These are phyloP conservation scores for Chascanopsetta lugubris DNA, from an alignment of 2,113 vertebrate genomes.

Conservation along the genomic window DNA sequence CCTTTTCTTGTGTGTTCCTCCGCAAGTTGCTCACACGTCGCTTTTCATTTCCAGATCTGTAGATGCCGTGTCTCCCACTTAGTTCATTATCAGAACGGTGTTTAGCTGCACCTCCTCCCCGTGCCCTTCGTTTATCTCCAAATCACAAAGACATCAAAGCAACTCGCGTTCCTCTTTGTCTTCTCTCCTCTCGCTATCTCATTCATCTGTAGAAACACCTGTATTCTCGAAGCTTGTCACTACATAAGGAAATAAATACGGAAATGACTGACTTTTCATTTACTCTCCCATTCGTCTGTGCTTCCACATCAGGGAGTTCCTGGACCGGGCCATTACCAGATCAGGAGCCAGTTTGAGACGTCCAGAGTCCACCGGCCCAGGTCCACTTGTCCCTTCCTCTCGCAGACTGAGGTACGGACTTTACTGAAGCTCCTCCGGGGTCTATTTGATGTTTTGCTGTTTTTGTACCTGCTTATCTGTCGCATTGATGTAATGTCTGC, in stretches of 20 bases:
- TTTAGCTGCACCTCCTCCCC: neutral
- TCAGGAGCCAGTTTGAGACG: constrained; percentile 72
- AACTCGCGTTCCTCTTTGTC: constrained; percentile 1
- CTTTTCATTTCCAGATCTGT: constrained; percentile 1
- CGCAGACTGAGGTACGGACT: constrained; percentile 65
- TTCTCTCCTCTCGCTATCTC: neutral
- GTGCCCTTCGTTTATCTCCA: constrained; percentile 4
- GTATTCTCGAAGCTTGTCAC: constrained; percentile 20
- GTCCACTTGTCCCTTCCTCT: constrained; percentile 55
- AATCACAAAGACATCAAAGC: constrained; percentile 15
- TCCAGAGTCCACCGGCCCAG: constrained; percentile 5
- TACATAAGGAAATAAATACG: constrained; percentile 2
- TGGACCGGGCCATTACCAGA: constrained; percentile 73
- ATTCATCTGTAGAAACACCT: constrained; percentile 3
- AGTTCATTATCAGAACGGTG: constrained; percentile 8
- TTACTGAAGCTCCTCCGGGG: neutral
- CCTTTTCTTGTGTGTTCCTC: neutral
- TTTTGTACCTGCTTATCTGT: neutral
- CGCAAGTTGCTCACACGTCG: constrained; percentile 20
- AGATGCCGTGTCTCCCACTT: constrained; percentile 11
- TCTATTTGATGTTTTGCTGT: neutral
- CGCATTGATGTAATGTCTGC: neutral
- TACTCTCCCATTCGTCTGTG: constrained; percentile 14
- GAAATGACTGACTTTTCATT: too few relatives aligned
- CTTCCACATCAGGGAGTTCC: constrained; percentile 67